Conservation (phyloP, 2,113 vertebrate genomes). For the Cavia porcellus region DNA sequence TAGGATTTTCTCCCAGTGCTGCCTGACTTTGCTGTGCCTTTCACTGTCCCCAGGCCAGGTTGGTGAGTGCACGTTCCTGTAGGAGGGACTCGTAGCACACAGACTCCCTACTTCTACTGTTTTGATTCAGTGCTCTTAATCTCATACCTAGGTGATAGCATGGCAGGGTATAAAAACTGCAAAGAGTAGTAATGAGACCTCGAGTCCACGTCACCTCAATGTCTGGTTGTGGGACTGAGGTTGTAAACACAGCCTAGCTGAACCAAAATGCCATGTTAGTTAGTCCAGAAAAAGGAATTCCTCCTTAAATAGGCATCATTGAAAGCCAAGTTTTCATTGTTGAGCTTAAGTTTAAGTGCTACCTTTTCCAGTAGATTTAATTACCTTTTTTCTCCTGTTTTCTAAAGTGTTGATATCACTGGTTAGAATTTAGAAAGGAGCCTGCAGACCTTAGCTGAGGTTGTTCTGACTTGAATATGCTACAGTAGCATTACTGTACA, state of each 20-base stretch:
- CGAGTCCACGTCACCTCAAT: background rate
- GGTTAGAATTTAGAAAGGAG: conserved; percentile 1
- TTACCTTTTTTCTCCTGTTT: background rate
- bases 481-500: conserved; percentile 19
- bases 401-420: background rate
- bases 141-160: background rate
- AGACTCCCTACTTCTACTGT: background rate
- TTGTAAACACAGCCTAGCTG: background rate
- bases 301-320: background rate
- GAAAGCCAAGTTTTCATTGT: background rate
- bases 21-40: background rate
- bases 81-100: background rate
- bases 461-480: conserved; percentile 50
- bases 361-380: background rate
- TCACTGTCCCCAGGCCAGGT: background rate
- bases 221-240: background rate
- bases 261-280: background rate
- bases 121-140: background rate
- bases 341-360: background rate
- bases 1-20: background rate
- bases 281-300: background rate
- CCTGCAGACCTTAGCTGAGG: background rate
- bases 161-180: background rate
- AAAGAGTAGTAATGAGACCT: background rate
- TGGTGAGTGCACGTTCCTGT: background rate